Conservation (phyloP, 2,888 invertebrate genomes). For the Lepidocyrtinus sp. region DNA sequence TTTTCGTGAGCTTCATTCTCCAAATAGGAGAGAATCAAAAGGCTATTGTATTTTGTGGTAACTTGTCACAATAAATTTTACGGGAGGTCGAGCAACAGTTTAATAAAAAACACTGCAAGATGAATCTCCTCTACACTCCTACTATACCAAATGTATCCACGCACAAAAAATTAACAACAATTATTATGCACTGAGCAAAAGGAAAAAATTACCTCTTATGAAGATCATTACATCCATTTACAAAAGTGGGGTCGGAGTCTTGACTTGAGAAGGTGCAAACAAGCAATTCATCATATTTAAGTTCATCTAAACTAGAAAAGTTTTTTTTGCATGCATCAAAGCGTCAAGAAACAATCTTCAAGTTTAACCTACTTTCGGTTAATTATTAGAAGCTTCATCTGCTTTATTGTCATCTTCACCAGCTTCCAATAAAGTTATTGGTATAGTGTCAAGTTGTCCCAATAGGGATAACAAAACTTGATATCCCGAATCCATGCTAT, state of each 20-base stretch:
- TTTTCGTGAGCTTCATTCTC: neutral
- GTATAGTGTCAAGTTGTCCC: neutral
- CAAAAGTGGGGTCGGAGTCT: neutral
- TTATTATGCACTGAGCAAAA: neutral
- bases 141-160: neutral
- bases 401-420: neutral
- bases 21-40: conserved; percentile 6
- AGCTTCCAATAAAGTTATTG: neutral
- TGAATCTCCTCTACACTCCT: neutral
- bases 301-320: neutral
- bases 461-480: neutral
- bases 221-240: neutral
- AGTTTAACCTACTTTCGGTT: neutral
- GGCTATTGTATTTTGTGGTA: neutral
- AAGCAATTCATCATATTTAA: conserved; percentile 22
- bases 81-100: conserved; percentile 31
- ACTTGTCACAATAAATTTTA: conserved; percentile 47
- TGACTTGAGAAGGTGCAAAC: conserved; percentile 19
- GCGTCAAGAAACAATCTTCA: too few species aligned
- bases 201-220: neutral
- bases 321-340: neutral
- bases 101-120: neutral
- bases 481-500: neutral
- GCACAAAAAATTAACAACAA: conserved; percentile 2
- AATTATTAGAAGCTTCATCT: neutral